Conservation (phyloP, 2,113 vertebrate species). For the Orcinus orca region DNA sequence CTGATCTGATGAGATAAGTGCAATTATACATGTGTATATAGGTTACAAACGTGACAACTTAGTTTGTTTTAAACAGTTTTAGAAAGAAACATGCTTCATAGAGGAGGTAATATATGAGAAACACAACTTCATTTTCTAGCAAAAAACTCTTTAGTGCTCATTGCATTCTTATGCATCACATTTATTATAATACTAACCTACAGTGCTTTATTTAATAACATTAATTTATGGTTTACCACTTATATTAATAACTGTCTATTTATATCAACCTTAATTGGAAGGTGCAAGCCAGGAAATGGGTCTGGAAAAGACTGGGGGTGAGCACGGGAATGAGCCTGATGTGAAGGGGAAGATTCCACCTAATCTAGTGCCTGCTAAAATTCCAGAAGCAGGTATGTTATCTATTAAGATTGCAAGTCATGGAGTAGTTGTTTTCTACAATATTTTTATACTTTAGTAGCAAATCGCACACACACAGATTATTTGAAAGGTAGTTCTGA, state of each 20-base stretch:
- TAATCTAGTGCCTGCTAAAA: neutral
- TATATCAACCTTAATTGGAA: neutral
- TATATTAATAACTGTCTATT: conserved; percentile 39
- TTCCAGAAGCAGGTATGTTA: neutral
- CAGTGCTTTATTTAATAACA: neutral
- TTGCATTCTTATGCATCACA: neutral
- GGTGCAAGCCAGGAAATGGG: neutral
- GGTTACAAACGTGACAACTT: neutral
- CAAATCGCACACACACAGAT: neutral
- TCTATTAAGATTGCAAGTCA: neutral
- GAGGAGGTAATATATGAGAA: neutral
- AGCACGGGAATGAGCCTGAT: neutral
- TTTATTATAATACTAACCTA: neutral
- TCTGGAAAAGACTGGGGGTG: neutral
- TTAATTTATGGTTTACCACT: neutral
- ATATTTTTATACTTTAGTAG: neutral
- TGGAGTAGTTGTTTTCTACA: neutral
- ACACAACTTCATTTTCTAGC: neutral
- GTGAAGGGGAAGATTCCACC: neutral
- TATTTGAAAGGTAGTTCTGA: conserved; percentile 8
- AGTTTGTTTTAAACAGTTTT: neutral
- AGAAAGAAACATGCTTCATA: neutral
- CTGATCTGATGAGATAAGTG: neutral
- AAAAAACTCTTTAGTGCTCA: neutral
- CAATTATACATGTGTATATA: neutral